Evolutionary conservation across 2,113 vertebrate species (phyloP), one percentile per base, ranked within the genome.

Genomic region (Steatornis caripensis): DNA sequence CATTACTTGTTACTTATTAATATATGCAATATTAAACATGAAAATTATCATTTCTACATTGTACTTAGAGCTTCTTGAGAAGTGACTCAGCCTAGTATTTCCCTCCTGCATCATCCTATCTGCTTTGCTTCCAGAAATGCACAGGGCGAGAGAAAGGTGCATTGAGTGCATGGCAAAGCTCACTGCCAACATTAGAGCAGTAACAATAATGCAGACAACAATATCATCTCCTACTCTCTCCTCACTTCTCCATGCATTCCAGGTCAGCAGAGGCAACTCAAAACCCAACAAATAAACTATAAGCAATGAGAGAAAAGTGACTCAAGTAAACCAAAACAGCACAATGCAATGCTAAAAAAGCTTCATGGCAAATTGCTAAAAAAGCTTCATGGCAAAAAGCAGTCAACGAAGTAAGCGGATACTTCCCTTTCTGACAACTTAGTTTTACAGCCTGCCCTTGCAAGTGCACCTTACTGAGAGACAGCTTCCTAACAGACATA

Each of bases 81-180:
- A 66, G 60, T 19, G 22, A 29, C 43, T 18, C 17, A 69, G 30
- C 9, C n/a, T 49, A 58, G 1, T 23, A 55, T 41, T 60, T 43
- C 55, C 34, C 5, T 43, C 6, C 58, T 64, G 30, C 34, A 65
- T 48, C 55, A 37, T 8, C 32, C 1, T 3, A 61, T 37, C 14
- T 57, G 37, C 22, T 70, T 82, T 0, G 1, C 21, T 88, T 85
- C 57, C 83, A 83, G 46, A 89, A 62, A 66, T 3, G 22, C 29
- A 37, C 0, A 1, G 6, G 7, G n/a, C 1, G 1, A 82, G 15
- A 7, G 24, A 78, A 39, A 37, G 5, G 9, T 36, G 12, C 10
- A 32, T 9, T 51, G 30, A 51, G 6, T 27, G 22, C 37, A 18
- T 6, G 10, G 23, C 30, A 80, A 43, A 9, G 34, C 30, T 89